Evolutionary conservation across 2,888 invertebrate species (phyloP).

Genomic region (Xanthia icteritia): DNA sequence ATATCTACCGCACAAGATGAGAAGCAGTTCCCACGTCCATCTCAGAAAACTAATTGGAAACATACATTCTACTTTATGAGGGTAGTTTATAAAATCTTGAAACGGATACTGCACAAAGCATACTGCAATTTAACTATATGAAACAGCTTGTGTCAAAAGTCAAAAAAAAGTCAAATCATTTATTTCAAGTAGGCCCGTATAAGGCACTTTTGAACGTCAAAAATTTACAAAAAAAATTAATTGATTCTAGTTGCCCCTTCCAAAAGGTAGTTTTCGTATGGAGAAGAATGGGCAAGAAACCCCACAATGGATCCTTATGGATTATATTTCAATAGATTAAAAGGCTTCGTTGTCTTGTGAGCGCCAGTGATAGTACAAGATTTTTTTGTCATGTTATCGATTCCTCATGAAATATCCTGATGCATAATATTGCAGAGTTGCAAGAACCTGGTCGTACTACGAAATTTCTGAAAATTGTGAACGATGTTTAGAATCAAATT

Average conservation of each 20-base stretch:
- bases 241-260: too few species aligned
- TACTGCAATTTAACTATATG: not conserved
- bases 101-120: not conserved
- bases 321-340: slow-evolving; percentile 30
- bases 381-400: not conserved
- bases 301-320: not conserved
- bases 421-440: too few species aligned
- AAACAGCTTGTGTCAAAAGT: not conserved
- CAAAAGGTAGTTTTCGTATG: too few species aligned
- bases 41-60: slow-evolving; percentile 1
- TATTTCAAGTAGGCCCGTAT: too few species aligned
- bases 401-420: too few species aligned
- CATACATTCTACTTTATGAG: not conserved
- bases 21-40: not conserved
- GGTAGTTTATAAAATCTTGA: slow-evolving; percentile 4
- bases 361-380: not conserved
- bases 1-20: not conserved
- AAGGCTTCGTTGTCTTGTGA: not conserved
- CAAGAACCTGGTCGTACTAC: too few species aligned
- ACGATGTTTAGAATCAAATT: too few species aligned
- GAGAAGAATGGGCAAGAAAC: too few species aligned
- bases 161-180: too few species aligned
- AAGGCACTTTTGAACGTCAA: too few species aligned
- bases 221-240: too few species aligned
- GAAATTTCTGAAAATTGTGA: too few species aligned